These are phyloP conservation scores for Arion vulgaris DNA, from an alignment of 1,140 invertebrate genomes.

Conservation along the genomic window DNA sequence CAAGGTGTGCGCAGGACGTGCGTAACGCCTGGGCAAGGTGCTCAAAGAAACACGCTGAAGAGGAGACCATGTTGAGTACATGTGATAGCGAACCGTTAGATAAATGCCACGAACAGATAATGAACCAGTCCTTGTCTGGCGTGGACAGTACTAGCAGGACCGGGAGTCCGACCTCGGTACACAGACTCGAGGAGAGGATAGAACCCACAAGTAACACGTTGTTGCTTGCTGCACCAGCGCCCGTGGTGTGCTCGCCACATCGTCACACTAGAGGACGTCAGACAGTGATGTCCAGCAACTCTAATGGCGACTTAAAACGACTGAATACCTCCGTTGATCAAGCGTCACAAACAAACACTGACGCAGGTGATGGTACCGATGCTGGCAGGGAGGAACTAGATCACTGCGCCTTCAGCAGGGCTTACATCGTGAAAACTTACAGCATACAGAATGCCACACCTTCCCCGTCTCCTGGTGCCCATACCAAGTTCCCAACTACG, in stretches of 20 bases:
- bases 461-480: conserved; percentile 12
- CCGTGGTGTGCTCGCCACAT: neutral
- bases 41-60: conserved; percentile 14
- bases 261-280: neutral
- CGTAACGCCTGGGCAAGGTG: conserved; percentile 5
- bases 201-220: neutral
- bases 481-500: conserved; percentile 12
- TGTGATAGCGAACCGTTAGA: conserved; percentile 28
- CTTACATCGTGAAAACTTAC: conserved; percentile 38
- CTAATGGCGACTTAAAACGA: neutral
- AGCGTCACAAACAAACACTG: conserved; percentile 20
- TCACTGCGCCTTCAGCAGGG: conserved; percentile 6
- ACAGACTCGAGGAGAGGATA: neutral
- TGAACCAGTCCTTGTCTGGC: neutral
- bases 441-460: conserved; percentile 41
- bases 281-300: neutral
- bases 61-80: conserved; percentile 19
- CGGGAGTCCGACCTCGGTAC: conserved; percentile 12
- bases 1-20: conserved; percentile 34
- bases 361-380: too few relatives aligned
- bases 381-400: neutral
- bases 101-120: neutral
- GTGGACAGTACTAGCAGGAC: neutral
- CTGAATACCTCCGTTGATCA: neutral
- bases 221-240: neutral